Evolutionary conservation across 2,113 vertebrate genomes (phyloP), one percentile per base, ranked within the genome.

Genomic region (Carassius gibelio): DNA sequence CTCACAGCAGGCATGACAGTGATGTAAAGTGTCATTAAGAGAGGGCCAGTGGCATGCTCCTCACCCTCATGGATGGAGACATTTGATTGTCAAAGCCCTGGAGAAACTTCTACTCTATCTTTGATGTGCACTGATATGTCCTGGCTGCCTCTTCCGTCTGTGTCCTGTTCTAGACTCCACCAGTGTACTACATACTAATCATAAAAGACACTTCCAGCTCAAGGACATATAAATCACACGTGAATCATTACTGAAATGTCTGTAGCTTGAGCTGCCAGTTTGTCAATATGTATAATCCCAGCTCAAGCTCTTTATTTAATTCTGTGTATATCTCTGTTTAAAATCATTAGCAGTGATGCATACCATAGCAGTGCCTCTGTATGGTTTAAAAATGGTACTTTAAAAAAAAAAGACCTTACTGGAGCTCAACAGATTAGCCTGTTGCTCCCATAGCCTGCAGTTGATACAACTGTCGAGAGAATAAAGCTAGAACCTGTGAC

Each of bases 81-180:
- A 78, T 83, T 87, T 87, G 36, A 68, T 89, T 26, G 11, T 61
- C 57, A 42, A 69, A 52, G 83, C 77, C 84, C 83, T 36, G 36
- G 50, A 88, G 88, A 83, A 88, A 87, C 77, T 81, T 87, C 75
- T 71, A 82, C 75, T 85, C 85, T 81, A 87, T 89, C 81, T 89
- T 74, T 88, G 75, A 84, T 82, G 76, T 84, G 83, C n/a, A 42
- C 68, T 91, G 90, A 89, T 88, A 84, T 89, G 79, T 81, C 85
- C 85, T 90, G 90, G 88, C 89, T 84, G 38, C 57, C 52, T 86
- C 55, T 34, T 86, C 21, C 14, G 30, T 88, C 59, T 66, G 21
- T 38, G 59, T 84, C 36, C 50, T 81, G 48, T 68, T 59, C 42
- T 19, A 81, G 30, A 17, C 38, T 69, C 21, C 64, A 55, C 36